phyloP scores from a whole-genome alignment of 2,888 invertebrate species.

The Lasioglossum oenotherae region DNA sequence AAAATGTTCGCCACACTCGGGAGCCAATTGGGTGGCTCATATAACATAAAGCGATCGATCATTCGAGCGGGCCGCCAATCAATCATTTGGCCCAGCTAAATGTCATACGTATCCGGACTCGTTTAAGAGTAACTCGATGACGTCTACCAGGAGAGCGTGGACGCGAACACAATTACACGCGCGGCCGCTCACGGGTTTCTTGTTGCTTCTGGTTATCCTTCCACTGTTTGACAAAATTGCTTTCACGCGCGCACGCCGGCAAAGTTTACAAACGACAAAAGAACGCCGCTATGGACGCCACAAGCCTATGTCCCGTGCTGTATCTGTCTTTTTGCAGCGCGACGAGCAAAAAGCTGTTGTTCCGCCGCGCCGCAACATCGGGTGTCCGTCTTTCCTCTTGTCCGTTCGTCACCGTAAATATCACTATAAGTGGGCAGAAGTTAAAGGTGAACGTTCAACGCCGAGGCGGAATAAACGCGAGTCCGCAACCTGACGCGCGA shows the following conservation, averaged over 20 bases:
- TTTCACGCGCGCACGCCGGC: background rate
- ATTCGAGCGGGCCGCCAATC: background rate
- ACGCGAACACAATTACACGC: constrained; percentile 13
- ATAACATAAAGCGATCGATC: background rate
- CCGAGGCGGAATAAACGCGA: background rate
- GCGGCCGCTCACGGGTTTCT: background rate
- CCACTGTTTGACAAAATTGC: background rate
- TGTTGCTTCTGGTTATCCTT: constrained; percentile 9
- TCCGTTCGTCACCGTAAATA: constrained; percentile 26
- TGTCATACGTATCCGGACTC: background rate
- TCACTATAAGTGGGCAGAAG: constrained; percentile 3
- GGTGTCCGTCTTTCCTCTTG: background rate
- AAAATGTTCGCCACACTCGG: background rate
- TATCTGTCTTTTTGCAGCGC: background rate
- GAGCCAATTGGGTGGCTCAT: background rate
- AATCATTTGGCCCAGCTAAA: background rate
- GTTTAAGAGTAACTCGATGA: background rate
- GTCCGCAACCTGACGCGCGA: background rate
- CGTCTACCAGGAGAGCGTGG: background rate
- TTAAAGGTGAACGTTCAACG: constrained; percentile 41
- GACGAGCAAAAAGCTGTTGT: background rate
- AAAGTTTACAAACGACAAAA: constrained; percentile 6
- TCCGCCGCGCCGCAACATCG: background rate
- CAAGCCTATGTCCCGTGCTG: background rate
- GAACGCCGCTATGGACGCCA: background rate